These are phyloP conservation scores for Meriones psammophilus DNA, from an alignment of 2,797 vertebrate species.

Conservation along the genomic window DNA sequence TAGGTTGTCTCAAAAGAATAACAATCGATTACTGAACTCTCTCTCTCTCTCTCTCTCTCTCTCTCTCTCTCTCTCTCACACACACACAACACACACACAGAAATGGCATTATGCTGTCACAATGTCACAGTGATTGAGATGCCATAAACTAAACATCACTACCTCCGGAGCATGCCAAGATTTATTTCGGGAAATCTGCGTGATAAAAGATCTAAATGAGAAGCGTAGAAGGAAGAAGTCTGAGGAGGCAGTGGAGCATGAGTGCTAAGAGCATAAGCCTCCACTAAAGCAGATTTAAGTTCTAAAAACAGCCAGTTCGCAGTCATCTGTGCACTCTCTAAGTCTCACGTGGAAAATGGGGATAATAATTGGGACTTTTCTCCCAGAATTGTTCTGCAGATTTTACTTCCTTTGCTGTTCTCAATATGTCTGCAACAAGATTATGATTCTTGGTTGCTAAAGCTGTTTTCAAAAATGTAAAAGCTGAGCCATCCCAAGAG, in stretches of 20 bases:
- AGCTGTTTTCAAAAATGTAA: conserved; percentile 7
- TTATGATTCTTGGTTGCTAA: neutral
- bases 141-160: neutral
- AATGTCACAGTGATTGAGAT: neutral
- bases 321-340: neutral
- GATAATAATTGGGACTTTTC: conserved; percentile 3
- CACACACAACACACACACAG: neutral
- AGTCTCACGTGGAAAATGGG: neutral
- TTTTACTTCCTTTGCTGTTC: neutral
- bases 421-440: neutral
- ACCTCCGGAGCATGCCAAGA: neutral
- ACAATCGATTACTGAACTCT: neutral
- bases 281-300: neutral
- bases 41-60: neutral
- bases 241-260: neutral
- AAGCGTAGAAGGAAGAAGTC: neutral
- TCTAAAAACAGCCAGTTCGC: neutral
- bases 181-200: conserved; percentile 26
- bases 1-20: neutral
- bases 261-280: neutral
- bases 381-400: neutral
- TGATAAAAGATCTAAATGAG: conserved; percentile 40
- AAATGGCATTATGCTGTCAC: neutral
- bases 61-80: too few species aligned
- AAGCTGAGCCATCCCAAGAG: neutral